phyloP scores from a whole-genome alignment of 2,888 invertebrate genomes.

The Drosophila neonasuta region DNA sequence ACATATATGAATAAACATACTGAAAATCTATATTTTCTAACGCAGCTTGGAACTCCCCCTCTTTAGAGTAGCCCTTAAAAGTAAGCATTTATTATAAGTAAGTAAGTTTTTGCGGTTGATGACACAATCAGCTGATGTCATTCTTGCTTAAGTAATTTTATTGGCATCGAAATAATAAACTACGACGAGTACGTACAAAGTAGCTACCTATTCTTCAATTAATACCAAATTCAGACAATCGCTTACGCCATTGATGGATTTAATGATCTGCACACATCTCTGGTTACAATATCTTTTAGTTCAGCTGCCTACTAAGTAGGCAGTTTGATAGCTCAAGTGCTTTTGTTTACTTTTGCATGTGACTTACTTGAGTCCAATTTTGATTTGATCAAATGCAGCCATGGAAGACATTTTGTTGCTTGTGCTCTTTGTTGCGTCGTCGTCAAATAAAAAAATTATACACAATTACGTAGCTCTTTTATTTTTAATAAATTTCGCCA shows the following conservation, averaged over 20 bases:
- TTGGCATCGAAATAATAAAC: slow-evolving; percentile 5
- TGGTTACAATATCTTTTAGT: neutral
- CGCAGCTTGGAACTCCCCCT: neutral
- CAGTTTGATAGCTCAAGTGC: neutral
- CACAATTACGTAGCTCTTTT: neutral
- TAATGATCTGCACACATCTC: slow-evolving; percentile 40
- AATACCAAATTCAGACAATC: slow-evolving; percentile 5
- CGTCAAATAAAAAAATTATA: slow-evolving; percentile 15
- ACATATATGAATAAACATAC: no score
- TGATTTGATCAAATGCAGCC: slow-evolving; percentile 80
- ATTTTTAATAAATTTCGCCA: neutral
- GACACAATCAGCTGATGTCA: slow-evolving; percentile 55
- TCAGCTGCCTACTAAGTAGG: slow-evolving; percentile 5
- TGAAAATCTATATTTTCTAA: neutral
- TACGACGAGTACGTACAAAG: slow-evolving; percentile 15
- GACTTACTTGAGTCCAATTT: slow-evolving; percentile 81
- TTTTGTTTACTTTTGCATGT: neutral
- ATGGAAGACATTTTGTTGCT: slow-evolving; percentile 76
- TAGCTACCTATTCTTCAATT: slow-evolving; percentile 2
- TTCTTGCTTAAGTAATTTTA: slow-evolving; percentile 16
- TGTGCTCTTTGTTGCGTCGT: slow-evolving; percentile 19
- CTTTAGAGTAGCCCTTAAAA: neutral
- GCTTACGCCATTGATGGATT: slow-evolving; percentile 1
- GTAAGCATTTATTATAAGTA: neutral
- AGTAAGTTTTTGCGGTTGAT: slow-evolving; percentile 15